Percentiles rank a stretch among this genome's conserved stretches.
Conservation (phyloP, 2,113 vertebrate genomes). For the Cynopterus brachyotis region DNA sequence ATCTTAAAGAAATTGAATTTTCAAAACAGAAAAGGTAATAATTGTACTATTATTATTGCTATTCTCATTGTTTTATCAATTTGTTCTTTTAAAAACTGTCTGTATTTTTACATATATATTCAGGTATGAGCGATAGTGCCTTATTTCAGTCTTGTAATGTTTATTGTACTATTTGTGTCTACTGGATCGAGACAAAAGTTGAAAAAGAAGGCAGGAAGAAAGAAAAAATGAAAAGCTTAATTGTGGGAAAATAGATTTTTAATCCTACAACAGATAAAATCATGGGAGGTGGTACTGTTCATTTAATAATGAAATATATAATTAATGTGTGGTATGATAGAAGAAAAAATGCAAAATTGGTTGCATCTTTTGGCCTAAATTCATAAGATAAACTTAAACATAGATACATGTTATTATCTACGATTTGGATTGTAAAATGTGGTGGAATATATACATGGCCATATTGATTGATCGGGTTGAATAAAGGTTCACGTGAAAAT, state of each 20-base stretch:
- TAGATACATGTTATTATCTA: not conserved
- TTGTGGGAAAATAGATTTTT: not conserved
- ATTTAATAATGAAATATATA: not conserved
- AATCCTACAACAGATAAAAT: not conserved
- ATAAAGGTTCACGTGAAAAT: not conserved
- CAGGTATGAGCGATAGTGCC: not conserved
- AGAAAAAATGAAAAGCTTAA: not conserved
- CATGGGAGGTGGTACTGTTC: not conserved
- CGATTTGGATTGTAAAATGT: not conserved
- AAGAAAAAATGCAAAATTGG: not conserved
- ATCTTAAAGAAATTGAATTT: not conserved
- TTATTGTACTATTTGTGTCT: not conserved
- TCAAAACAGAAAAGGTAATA: not conserved
- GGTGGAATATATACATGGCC: not conserved
- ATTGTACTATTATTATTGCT: not conserved
- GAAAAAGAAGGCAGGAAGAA: not conserved
- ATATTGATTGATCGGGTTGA: not conserved
- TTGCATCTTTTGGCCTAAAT: not conserved
- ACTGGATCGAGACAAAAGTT: not conserved
- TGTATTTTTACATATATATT: not conserved
- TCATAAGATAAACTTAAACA: not conserved
- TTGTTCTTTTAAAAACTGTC: not conserved
- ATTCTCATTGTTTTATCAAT: not conserved
- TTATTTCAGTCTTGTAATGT: not conserved
- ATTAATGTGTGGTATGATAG: not conserved